Conservation (phyloP, 2,888 invertebrate genomes). For the Notocelia uddmanniana region DNA sequence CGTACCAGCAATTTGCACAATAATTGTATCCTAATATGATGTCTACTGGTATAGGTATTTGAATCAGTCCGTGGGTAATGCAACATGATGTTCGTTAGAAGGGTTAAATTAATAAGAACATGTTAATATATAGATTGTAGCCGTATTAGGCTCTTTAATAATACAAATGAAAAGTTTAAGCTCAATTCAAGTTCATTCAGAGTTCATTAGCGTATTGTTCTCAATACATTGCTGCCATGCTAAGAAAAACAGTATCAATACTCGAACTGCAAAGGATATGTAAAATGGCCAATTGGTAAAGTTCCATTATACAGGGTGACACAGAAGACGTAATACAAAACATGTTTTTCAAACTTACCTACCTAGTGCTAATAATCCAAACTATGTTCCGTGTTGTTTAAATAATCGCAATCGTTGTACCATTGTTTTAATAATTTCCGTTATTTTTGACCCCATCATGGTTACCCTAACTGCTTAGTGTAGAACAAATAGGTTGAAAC, state of each 20-base stretch:
- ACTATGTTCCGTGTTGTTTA: too few relatives aligned
- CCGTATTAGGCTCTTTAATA: slow-evolving; percentile 8
- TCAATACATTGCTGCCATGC: slow-evolving; percentile 47
- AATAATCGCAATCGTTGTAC: too few relatives aligned
- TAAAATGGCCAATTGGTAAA: slow-evolving; percentile 49
- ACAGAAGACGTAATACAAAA: too few relatives aligned
- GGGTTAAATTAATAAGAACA: slow-evolving; percentile 22
- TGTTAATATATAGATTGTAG: slow-evolving; percentile 26
- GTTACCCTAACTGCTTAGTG: too few relatives aligned
- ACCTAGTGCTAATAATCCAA: too few relatives aligned
- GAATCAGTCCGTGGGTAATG: too few relatives aligned
- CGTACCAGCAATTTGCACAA: background rate
- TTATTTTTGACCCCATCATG: too few relatives aligned
- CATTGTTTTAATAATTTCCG: too few relatives aligned
- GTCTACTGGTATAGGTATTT: background rate
- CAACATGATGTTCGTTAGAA: too few relatives aligned
- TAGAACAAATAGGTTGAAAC: too few relatives aligned
- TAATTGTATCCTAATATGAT: background rate
- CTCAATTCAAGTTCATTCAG: background rate
- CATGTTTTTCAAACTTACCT: too few relatives aligned
- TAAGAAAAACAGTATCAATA: slow-evolving; percentile 16
- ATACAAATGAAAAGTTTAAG: background rate
- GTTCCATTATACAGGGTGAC: slow-evolving; percentile 52
- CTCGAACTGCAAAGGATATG: slow-evolving; percentile 44
- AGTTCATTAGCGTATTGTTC: slow-evolving; percentile 22